Evolutionary conservation across 2,113 vertebrate genomes (phyloP).

Genomic region (Noturus placidus): DNA sequence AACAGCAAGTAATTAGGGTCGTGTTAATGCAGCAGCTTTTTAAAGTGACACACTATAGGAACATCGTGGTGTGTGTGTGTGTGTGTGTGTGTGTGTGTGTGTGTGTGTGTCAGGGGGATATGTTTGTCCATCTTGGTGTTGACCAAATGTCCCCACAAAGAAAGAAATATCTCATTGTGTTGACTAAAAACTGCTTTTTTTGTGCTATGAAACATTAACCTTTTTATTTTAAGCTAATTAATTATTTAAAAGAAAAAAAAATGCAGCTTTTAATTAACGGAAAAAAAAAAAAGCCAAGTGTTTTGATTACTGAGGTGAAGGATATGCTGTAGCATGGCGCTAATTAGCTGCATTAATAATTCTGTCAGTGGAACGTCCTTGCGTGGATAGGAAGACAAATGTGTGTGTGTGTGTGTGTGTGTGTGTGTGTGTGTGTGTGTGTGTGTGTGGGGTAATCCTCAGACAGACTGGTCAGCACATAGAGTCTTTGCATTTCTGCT

Average conservation of each 20-base stretch:
- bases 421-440: slow-evolving; percentile 18
- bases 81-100: slow-evolving; percentile 24
- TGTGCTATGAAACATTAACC: background rate
- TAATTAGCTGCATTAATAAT: slow-evolving; percentile 13
- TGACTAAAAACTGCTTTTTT: background rate
- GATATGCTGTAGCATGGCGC: background rate
- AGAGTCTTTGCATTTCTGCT: slow-evolving; percentile 71
- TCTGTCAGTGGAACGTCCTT: background rate
- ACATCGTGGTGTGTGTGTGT: background rate
- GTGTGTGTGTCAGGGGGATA: background rate
- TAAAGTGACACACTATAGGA: background rate
- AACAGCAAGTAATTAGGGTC: background rate
- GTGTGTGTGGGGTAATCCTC: slow-evolving; percentile 49
- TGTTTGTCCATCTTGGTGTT: background rate
- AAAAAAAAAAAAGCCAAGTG: background rate
- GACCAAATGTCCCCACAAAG: background rate
- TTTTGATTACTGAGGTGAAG: background rate
- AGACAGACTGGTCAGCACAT: slow-evolving; percentile 66
- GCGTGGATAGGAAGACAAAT: background rate
- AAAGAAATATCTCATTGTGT: background rate
- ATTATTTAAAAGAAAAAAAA: background rate
- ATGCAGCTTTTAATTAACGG: background rate
- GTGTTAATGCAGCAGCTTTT: background rate
- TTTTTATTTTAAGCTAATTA: background rate
- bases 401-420: background rate